Evolutionary conservation across 2,888 invertebrate genomes (phyloP), one percentile per base, ranked within the genome.

Genomic region (Drosophila neoperkinsi): DNA sequence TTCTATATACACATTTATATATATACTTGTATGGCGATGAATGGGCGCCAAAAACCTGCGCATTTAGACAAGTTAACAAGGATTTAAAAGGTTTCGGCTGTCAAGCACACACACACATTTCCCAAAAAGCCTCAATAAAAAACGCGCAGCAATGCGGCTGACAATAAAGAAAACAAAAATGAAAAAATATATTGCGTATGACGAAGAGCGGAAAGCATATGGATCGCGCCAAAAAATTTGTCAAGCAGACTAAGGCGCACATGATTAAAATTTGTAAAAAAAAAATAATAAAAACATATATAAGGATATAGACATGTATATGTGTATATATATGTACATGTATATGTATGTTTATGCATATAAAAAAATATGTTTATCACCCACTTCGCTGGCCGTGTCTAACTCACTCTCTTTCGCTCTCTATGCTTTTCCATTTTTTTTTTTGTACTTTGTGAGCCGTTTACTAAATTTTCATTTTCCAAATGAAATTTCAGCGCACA

Each of bases 31-130:
- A 43, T 50, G 34, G 50, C 68, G 62, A 68, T 73, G 72, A 75
- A 85, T 82, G 80, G 77, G 75, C 74, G 80, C 72, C 67, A 69
- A 81, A 79, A 87, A 85, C 85, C 81, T 86, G 82, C 81, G 81
- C 85, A 85, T 90, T 91, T 90, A 86, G 85, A 77, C 83, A 90
- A 91, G 84, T 91, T 90, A 91, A 91, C 91, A 91, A 83, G 91
- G 88, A 91, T 91, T 90, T 91, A 91, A 91, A 91, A 91, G 91
- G 88, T 91, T 91, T 91, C 86, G 69, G 68, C 82, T 91, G 91
- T 91, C 91, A 91, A 79, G 72, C 74, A 68, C 90, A 82, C 74
- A 7, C 46, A 2, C 11, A 11, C 43, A 25, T 25, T 18, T 7
- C n/a, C n/a, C 21, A 16, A 46, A 46, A 46, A 25, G 16, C 46